These are phyloP conservation scores for Sebastes elongatus DNA, from an alignment of 2,797 vertebrate species.

Conservation along the genomic window DNA sequence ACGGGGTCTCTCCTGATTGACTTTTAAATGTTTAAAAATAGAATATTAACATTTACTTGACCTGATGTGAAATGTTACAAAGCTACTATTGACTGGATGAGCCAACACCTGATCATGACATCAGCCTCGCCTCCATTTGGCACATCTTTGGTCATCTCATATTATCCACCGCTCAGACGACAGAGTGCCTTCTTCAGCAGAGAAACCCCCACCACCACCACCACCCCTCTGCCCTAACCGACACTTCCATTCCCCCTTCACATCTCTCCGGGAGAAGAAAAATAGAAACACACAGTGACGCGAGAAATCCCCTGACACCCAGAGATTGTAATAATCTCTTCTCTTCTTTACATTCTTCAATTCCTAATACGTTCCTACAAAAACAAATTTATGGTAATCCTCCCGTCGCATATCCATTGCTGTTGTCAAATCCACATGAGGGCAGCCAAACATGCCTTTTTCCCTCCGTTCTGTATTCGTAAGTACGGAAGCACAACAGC, in stretches of 20 bases:
- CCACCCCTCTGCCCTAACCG: conserved; percentile 37
- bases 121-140: background rate
- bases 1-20: too few relatives aligned
- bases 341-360: conserved; percentile 70
- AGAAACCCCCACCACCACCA: background rate
- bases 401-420: conserved; percentile 51
- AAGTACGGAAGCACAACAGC: conserved; percentile 42
- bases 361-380: conserved; percentile 69
- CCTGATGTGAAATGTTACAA: background rate
- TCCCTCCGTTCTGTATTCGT: conserved; percentile 33
- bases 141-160: conserved; percentile 16
- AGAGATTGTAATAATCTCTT: conserved; percentile 74
- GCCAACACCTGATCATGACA: background rate
- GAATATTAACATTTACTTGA: background rate
- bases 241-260: conserved; percentile 50
- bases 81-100: background rate
- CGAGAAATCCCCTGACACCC: conserved; percentile 69
- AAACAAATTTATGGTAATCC: conserved; percentile 81
- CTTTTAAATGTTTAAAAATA: background rate
- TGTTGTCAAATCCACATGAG: conserved; percentile 76
- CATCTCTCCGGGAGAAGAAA: conserved; percentile 47
- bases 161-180: conserved; percentile 26
- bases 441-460: conserved; percentile 70
- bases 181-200: conserved; percentile 22
- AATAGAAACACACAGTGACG: conserved; percentile 60